A percentile compares a stretch with the other conserved stretches of the same genome.
Conservation (phyloP, 1,140 invertebrate genomes). For the Armadillidium nasatum region DNA sequence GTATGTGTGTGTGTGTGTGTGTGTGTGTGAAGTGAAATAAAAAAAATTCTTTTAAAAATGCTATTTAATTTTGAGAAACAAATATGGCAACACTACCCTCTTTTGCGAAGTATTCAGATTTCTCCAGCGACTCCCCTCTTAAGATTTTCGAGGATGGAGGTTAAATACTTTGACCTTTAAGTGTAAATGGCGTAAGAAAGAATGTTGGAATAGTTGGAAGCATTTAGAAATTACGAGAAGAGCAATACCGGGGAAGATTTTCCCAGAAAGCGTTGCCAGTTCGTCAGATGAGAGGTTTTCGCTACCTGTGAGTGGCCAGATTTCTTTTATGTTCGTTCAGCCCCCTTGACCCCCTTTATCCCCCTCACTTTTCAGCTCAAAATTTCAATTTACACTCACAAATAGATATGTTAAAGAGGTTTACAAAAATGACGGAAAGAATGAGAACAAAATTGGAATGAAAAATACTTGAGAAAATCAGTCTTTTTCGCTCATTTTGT, state of each 20-base stretch:
- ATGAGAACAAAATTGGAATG: too few species aligned
- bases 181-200: background rate
- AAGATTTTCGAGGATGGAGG: background rate
- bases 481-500: too few species aligned
- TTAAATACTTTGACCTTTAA: conserved; percentile 8
- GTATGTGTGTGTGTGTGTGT: too few species aligned
- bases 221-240: background rate
- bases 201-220: background rate
- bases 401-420: too few species aligned
- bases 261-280: conserved; percentile 1
- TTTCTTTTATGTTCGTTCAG: background rate
- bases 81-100: background rate
- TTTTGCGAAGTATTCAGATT: conserved; percentile 7
- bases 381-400: too few species aligned
- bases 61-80: conserved; percentile 1
- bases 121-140: background rate
- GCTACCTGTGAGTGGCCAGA: conserved; percentile 8
- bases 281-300: background rate
- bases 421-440: too few species aligned
- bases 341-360: too few species aligned
- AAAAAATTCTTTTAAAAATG: too few species aligned
- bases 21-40: too few species aligned
- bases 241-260: background rate
- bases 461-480: too few species aligned
- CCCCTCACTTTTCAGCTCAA: too few species aligned